Conservation (phyloP, 2,113 vertebrate genomes). For the Grallaria varia region DNA sequence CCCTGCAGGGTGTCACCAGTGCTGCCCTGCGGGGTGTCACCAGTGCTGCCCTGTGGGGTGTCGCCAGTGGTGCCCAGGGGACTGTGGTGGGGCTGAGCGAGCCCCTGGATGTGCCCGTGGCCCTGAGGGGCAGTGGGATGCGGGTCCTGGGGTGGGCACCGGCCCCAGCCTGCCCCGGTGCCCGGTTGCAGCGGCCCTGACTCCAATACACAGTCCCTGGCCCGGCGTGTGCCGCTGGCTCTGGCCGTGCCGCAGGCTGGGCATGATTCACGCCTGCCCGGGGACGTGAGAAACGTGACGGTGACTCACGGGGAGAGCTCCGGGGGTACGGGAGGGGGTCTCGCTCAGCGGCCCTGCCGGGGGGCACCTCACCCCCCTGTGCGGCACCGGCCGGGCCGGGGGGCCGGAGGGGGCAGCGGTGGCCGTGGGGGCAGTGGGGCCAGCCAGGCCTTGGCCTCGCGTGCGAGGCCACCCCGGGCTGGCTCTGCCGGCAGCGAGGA, state of each 20-base stretch:
- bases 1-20: accelerated
- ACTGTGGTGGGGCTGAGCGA: not conserved
- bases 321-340: not conserved
- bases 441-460: not conserved
- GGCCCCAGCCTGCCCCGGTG: not conserved
- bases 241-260: not conserved
- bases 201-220: not conserved
- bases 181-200: not conserved
- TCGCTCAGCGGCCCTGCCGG: not conserved
- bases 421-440: not conserved
- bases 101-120: not conserved
- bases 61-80: accelerated
- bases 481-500: conserved; percentile 38
- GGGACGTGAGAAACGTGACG: conserved; percentile 63
- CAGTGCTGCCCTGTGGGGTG: too few species aligned
- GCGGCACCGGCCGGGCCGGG: not conserved
- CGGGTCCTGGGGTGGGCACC: accelerated
- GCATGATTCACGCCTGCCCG: conserved; percentile 53
- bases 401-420: accelerated
- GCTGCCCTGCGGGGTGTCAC: not conserved
- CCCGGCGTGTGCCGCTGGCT: not conserved
- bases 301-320: conserved; percentile 51
- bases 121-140: not conserved
- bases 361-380: not conserved
- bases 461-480: conserved; percentile 27